A percentile compares a stretch with the other conserved stretches of the same genome.
Evolutionary conservation across 2,888 invertebrate genomes (phyloP).

Genomic region (Limnephilus rhombicus): DNA sequence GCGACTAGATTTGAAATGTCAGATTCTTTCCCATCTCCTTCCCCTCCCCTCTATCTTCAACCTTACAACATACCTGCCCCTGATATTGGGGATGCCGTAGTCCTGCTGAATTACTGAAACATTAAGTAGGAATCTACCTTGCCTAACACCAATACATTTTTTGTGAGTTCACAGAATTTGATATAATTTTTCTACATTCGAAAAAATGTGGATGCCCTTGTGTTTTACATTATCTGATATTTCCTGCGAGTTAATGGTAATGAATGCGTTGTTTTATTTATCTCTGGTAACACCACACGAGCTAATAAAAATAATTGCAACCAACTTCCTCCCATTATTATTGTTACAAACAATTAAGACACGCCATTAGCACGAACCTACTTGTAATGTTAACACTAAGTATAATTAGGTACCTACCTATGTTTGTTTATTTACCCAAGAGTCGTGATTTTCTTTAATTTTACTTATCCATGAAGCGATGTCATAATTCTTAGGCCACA

Average conservation of each 20-base stretch:
- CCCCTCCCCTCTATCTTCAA: no score
- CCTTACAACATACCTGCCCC: no score
- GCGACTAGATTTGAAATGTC: no score
- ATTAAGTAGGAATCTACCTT: background rate
- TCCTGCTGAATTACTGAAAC: no score
- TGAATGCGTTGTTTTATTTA: background rate
- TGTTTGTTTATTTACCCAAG: background rate
- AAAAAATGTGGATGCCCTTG: background rate
- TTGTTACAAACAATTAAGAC: background rate
- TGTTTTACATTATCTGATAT: background rate
- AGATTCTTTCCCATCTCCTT: no score
- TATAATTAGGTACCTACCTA: background rate
- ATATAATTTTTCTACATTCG: background rate
- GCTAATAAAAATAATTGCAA: constrained; percentile 12
- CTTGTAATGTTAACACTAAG: constrained; percentile 7
- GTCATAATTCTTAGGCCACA: background rate
- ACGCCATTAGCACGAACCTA: constrained; percentile 2
- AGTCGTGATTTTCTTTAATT: background rate
- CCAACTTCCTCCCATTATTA: constrained; percentile 21
- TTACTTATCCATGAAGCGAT: background rate
- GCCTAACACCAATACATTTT: background rate
- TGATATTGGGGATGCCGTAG: no score
- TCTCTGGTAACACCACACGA: background rate
- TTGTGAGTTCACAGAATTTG: background rate
- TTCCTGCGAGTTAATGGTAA: background rate